A percentile compares a stretch with the other conserved stretches of the same genome.
Evolutionary conservation across 2,113 vertebrate species (phyloP).

Genomic region (Atractosteus spatula): DNA sequence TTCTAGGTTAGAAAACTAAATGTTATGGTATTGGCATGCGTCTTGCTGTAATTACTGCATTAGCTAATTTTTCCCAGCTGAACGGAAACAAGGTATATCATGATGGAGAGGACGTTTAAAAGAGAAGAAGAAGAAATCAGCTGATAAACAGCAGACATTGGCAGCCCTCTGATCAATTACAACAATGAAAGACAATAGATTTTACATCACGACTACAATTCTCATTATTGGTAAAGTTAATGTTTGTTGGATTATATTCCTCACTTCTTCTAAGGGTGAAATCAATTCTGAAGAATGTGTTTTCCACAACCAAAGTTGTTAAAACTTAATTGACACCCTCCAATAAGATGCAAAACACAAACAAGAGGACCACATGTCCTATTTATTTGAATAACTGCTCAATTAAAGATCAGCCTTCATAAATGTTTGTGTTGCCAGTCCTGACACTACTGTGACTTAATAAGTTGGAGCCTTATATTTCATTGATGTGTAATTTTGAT

Average conservation of each 20-base stretch:
- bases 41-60: slow-evolving; percentile 21
- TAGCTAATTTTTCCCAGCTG: slow-evolving; percentile 25
- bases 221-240: slow-evolving; percentile 28
- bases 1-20: slow-evolving; percentile 11
- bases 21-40: slow-evolving; percentile 9
- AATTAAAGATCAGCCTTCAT: slow-evolving; percentile 34
- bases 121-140: background rate
- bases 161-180: slow-evolving; percentile 22
- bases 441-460: no score
- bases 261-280: slow-evolving; percentile 1
- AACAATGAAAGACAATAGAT: slow-evolving; percentile 30
- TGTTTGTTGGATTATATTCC: slow-evolving; percentile 20
- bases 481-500: no score
- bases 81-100: slow-evolving; percentile 5
- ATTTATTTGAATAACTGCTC: slow-evolving; percentile 47
- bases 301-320: slow-evolving; percentile 1
- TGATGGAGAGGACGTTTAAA: slow-evolving; percentile 15
- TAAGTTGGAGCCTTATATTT: no score
- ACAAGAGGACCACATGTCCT: background rate
- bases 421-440: no score
- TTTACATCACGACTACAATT: slow-evolving; percentile 27
- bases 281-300: slow-evolving; percentile 24
- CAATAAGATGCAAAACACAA: background rate
- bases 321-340: slow-evolving; percentile 16
- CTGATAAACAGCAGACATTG: slow-evolving; percentile 20